Conservation (phyloP, 2,888 invertebrate species). For the Temnothorax unifasciatus region DNA sequence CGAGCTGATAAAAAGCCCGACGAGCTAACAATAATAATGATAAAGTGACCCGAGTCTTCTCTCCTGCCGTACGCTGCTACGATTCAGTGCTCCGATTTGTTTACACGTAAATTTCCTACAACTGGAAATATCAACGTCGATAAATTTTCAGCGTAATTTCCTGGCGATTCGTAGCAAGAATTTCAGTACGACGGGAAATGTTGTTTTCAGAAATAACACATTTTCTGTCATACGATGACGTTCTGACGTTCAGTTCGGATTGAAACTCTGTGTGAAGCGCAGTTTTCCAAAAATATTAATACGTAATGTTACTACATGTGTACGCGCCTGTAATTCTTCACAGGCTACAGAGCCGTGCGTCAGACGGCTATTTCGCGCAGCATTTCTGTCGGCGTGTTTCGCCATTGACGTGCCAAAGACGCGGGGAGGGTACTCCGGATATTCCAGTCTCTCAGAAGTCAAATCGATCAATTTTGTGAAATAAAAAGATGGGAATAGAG, state of each 20-base stretch:
- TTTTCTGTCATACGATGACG: neutral
- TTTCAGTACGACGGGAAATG: neutral
- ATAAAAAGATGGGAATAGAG: neutral
- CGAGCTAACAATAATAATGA: too few species aligned
- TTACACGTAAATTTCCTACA: neutral
- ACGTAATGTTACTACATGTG: neutral
- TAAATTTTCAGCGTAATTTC: neutral
- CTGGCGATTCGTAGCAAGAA: neutral
- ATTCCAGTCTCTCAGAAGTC: neutral
- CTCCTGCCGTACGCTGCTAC: neutral
- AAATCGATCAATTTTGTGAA: neutral
- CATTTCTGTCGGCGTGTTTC: neutral
- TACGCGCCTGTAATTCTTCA: neutral
- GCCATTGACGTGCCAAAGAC: too few species aligned
- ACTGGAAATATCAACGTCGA: neutral
- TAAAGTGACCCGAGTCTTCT: neutral
- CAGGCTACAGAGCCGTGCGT: neutral
- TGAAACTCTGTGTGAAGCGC: neutral
- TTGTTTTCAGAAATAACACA: neutral
- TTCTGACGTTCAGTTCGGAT: neutral
- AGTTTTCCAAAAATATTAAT: constrained; percentile 1
- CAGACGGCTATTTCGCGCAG: neutral
- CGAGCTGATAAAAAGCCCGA: neutral
- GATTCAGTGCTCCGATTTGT: neutral
- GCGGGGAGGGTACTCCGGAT: neutral